These are phyloP conservation scores for Umimayanthus chanpuru DNA, from an alignment of 92 coral and sea anemone genomes.

Conservation along the genomic window DNA sequence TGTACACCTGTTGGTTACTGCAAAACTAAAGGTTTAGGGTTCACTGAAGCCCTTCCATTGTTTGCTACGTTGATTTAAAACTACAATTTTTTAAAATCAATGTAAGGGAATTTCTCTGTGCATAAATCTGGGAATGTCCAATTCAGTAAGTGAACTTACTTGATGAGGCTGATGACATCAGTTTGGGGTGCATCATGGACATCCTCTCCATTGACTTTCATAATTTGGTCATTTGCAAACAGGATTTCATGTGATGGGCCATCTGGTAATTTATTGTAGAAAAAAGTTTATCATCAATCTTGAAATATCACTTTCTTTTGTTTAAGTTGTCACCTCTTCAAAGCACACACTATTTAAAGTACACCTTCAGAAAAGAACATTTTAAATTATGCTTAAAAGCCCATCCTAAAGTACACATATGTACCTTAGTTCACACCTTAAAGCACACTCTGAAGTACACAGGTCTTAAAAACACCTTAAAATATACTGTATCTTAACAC, in stretches of 20 bases:
- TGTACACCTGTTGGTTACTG: neutral
- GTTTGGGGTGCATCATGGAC: constrained; percentile 82
- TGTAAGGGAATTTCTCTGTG: neutral
- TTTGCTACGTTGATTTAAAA: too few species aligned
- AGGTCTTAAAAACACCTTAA: too few species aligned
- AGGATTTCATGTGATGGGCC: constrained; percentile 90
- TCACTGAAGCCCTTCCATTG: too few species aligned
- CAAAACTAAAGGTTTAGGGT: too few species aligned
- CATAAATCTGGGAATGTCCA: neutral
- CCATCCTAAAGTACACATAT: too few species aligned
- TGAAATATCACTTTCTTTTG: neutral
- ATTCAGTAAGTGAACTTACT: constrained; percentile 57
- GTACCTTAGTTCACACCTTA: too few species aligned
- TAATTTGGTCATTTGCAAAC: constrained; percentile 92
- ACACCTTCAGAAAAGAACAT: too few species aligned
- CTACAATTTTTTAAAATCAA: neutral
- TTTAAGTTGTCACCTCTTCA: too few species aligned
- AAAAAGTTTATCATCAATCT: neutral
- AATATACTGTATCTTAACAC: too few species aligned
- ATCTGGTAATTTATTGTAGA: constrained; percentile 42
- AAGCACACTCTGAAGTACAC: too few species aligned
- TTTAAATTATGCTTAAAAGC: too few species aligned
- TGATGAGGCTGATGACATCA: constrained; percentile 88
- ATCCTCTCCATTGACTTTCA: constrained; percentile 84
- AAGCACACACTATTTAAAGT: too few species aligned